phyloP scores from a whole-genome alignment of 2,113 vertebrate genomes.

The Elachura formosa region DNA sequence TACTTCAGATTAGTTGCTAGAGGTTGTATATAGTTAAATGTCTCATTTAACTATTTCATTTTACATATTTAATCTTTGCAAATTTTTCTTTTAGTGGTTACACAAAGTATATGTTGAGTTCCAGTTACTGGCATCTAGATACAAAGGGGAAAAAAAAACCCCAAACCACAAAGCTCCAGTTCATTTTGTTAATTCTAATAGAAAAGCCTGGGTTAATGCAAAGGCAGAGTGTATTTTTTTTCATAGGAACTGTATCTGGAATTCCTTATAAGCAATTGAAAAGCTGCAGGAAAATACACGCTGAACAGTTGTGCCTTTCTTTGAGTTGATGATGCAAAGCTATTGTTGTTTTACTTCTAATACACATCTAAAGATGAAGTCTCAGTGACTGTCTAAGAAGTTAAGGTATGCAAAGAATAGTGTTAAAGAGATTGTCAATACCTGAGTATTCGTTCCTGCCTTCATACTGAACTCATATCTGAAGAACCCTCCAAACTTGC shows the following conservation, averaged over 20 bases:
- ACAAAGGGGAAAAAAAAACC: not conserved
- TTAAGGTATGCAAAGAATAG: not conserved
- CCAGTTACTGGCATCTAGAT: not conserved
- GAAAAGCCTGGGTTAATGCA: not conserved
- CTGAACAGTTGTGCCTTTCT: not conserved
- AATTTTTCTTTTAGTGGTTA: not conserved
- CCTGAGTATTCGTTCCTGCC: not conserved
- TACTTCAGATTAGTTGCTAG: not conserved
- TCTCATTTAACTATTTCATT: too few relatives aligned
- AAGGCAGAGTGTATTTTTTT: not conserved
- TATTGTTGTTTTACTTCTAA: not conserved
- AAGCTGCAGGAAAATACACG: not conserved
- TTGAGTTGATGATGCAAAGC: not conserved
- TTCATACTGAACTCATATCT: not conserved
- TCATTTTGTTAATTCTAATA: not conserved
- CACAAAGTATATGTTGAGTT: not conserved
- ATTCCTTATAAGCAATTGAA: not conserved
- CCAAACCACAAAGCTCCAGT: not conserved
- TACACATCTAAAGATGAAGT: not conserved
- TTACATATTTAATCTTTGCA: not conserved
- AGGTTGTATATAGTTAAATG: not conserved
- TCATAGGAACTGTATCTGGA: not conserved
- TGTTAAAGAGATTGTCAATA: not conserved
- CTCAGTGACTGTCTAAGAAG: not conserved
- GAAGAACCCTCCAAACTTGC: not conserved